phyloP scores from a whole-genome alignment of 2,113 vertebrate genomes.

The Hippopotamus amphibius region DNA sequence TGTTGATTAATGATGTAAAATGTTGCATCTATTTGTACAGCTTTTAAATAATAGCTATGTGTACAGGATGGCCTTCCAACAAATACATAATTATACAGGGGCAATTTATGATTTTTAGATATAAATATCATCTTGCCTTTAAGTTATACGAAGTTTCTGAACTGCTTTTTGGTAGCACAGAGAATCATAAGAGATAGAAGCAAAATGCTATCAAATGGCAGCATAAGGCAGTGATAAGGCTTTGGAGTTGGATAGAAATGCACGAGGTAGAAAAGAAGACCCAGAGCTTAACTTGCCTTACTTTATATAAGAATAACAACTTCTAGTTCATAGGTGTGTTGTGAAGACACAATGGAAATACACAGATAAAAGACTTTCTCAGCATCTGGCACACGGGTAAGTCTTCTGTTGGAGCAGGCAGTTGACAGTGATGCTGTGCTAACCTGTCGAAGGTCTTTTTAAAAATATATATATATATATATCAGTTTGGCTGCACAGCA shows the following conservation, averaged over 20 bases:
- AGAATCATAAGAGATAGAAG: not conserved
- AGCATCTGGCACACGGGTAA: not conserved
- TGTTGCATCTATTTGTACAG: not conserved
- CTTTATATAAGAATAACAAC: not conserved
- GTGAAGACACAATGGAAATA: conserved; percentile 20
- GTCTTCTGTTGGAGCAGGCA: not conserved
- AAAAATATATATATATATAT: no score
- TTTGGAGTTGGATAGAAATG: conserved; percentile 1
- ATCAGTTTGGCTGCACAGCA: no score
- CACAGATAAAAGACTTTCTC: not conserved
- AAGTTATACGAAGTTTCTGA: not conserved
- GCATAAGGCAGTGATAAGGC: not conserved
- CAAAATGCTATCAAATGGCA: not conserved
- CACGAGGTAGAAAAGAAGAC: not conserved
- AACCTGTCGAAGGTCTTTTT: not conserved
- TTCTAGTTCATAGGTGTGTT: not conserved
- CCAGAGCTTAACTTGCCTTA: not conserved
- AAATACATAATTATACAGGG: not conserved
- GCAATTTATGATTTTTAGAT: not conserved
- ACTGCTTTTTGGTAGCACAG: not conserved
- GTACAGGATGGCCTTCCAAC: not conserved
- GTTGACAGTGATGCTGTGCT: not conserved
- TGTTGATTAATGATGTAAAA: conserved; percentile 35
- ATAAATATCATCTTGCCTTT: not conserved
- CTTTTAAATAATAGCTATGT: conserved; percentile 27